phyloP scores from a whole-genome alignment of 2,113 vertebrate species.

The Dolichallabes microphthalmus region DNA sequence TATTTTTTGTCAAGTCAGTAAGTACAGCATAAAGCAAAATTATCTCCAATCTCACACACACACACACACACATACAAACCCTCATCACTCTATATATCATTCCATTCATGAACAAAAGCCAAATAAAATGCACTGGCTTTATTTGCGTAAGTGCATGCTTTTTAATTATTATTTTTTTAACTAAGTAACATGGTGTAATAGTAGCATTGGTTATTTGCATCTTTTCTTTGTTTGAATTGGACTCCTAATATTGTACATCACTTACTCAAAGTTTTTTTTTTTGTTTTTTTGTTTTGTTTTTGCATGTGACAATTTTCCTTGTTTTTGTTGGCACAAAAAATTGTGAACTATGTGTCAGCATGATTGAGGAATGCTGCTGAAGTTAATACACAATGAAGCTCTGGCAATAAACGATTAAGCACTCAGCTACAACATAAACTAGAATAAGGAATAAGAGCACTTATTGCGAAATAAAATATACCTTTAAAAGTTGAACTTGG shows the following conservation, averaged over 20 bases:
- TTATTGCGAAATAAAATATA: not conserved
- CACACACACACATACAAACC: not conserved
- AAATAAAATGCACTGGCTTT: constrained; percentile 53
- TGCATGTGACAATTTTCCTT: constrained; percentile 70
- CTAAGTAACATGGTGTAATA: constrained; percentile 48
- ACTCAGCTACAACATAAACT: constrained; percentile 16
- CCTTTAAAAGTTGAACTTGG: not conserved
- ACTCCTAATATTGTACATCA: constrained; percentile 56
- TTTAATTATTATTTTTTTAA: constrained; percentile 37
- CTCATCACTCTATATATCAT: constrained; percentile 20
- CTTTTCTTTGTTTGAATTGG: constrained; percentile 29
- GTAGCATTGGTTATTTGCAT: constrained; percentile 14
- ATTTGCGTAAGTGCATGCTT: constrained; percentile 70
- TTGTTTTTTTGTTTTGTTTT: constrained; percentile 15
- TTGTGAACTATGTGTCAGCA: constrained; percentile 44
- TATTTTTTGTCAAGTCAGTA: not conserved
- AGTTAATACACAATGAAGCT: constrained; percentile 36
- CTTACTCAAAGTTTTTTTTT: constrained; percentile 59
- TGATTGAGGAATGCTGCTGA: constrained; percentile 50
- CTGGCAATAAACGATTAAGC: constrained; percentile 65
- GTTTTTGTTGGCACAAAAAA: constrained; percentile 29
- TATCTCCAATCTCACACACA: constrained; percentile 1
- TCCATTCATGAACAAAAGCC: constrained; percentile 32
- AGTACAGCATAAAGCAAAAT: not conserved
- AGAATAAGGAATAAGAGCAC: not conserved